phyloP scores from a whole-genome alignment of 2,113 vertebrate genomes.

The Ascaphus truei region DNA sequence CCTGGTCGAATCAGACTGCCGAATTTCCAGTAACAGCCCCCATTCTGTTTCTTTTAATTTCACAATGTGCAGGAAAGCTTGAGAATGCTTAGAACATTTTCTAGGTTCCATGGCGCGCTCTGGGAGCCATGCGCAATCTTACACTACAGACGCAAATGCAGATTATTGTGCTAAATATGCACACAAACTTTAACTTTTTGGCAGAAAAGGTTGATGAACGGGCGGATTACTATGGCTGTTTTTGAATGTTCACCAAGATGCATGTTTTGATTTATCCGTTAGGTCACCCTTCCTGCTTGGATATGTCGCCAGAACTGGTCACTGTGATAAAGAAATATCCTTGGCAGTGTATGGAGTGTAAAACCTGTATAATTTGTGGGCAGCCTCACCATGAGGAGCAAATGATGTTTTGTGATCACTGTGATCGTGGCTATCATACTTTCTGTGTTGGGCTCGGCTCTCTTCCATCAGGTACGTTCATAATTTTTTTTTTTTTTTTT shows the following conservation, averaged over 20 bases:
- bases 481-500: not conserved
- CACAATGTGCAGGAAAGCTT: too few relatives aligned
- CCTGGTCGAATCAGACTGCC: too few relatives aligned
- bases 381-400: slow-evolving; percentile 97
- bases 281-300: slow-evolving; percentile 97
- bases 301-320: slow-evolving; percentile 87
- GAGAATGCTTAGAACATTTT: too few relatives aligned
- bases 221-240: too few relatives aligned
- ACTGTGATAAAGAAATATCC: slow-evolving; percentile 90
- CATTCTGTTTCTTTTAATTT: too few relatives aligned
- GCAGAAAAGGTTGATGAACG: too few relatives aligned
- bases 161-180: too few relatives aligned
- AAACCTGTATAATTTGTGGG: slow-evolving; percentile 91
- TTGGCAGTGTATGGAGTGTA: slow-evolving; percentile 99
- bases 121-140: too few relatives aligned
- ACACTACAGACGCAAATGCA: too few relatives aligned
- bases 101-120: too few relatives aligned
- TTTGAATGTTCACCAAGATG: not conserved
- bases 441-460: slow-evolving; percentile 94
- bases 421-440: slow-evolving; percentile 95
- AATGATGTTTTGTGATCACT: slow-evolving; percentile 99
- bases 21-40: too few relatives aligned
- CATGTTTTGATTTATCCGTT: slow-evolving; percentile 44
- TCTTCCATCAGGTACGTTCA: slow-evolving; percentile 85
- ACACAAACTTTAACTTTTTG: too few relatives aligned